A percentile compares a stretch with the other conserved stretches of the same genome.
Conservation (phyloP, 2,888 invertebrate species). For the Oscheius sp. region DNA sequence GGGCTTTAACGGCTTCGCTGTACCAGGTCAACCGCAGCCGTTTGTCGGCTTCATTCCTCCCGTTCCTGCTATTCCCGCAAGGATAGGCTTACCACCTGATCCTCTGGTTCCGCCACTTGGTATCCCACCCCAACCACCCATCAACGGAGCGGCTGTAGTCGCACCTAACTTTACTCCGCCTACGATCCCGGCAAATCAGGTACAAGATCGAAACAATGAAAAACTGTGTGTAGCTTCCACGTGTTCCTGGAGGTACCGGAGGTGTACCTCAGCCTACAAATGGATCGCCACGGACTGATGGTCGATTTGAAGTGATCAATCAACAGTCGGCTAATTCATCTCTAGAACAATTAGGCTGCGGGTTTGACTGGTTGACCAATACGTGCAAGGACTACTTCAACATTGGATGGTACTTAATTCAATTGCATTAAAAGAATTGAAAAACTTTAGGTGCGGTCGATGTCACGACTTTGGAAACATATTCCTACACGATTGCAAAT, state of each 20-base stretch:
- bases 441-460: slow-evolving; percentile 57
- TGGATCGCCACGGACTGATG: neutral
- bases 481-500: slow-evolving; percentile 71
- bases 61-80: slow-evolving; percentile 20
- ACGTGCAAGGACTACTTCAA: slow-evolving; percentile 68
- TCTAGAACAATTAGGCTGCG: slow-evolving; percentile 69
- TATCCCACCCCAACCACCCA: slow-evolving; percentile 42
- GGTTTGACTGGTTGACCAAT: slow-evolving; percentile 68
- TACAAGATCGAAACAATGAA: neutral
- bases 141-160: neutral
- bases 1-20: too few species aligned
- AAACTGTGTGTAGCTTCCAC: neutral
- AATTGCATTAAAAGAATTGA: neutral
- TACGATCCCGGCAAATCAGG: neutral
- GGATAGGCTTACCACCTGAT: slow-evolving; percentile 1
- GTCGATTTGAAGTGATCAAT: slow-evolving; percentile 36
- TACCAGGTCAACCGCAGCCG: neutral
- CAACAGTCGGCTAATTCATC: slow-evolving; percentile 40
- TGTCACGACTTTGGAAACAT: slow-evolving; percentile 70
- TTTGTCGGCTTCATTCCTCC: slow-evolving; percentile 19
- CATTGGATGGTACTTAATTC: slow-evolving; percentile 47
- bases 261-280: slow-evolving; percentile 17
- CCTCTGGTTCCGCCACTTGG: slow-evolving; percentile 35
- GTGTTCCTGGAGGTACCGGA: slow-evolving; percentile 8
- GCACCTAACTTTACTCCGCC: slow-evolving; percentile 5